Evolutionary conservation across 2,888 invertebrate genomes (phyloP), one percentile per base, ranked within the genome.

Genomic region (Troides aeacus): DNA sequence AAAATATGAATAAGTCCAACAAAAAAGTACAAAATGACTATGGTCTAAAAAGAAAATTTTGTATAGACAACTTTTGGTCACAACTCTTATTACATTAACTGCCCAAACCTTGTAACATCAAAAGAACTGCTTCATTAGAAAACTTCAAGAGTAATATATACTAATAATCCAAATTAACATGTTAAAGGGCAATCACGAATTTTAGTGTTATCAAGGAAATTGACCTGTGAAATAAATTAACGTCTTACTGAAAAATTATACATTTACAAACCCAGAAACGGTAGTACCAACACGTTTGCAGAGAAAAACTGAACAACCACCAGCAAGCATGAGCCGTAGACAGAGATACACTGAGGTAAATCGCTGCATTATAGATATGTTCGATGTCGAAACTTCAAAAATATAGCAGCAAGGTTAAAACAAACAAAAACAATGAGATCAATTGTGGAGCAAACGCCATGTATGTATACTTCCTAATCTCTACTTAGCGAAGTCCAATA

Each of bases 281-380:
- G n/a, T 65, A 57, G 10, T 42, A 36, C 17, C 17, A 56, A 56
- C 56, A 30, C 8, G 46, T 46, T 21, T 39, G 30, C 36, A 59
- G 30, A 56, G 46, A 68, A 70, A 69, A 71, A 71, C 74, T 73
- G 72, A 72, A 74, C 56, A 71, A 74, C 72, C 71, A 74, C 73
- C 71, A 74, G 77, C 74, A 75, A 74, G 72, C 74, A 73, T 75
- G 72, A 75, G 71, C n/a, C 68, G 62, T 39, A 75, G 82, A 86
- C 76, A 82, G 83, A 84, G 86, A 85, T 72, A 77, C 82, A 81
- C 74, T 85, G 86, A 86, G 86, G 87, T 85, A 82, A 82, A 71
- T 60, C n/a, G 66, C 50, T 60, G n/a, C 72, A 72, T 69, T 71
- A 70, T 30, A 8, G 46, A 58, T 30, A 65, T 57, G 53, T 64